Evolutionary conservation across 2,888 invertebrate species (phyloP).

Genomic region (Parthenolecanium corni): DNA sequence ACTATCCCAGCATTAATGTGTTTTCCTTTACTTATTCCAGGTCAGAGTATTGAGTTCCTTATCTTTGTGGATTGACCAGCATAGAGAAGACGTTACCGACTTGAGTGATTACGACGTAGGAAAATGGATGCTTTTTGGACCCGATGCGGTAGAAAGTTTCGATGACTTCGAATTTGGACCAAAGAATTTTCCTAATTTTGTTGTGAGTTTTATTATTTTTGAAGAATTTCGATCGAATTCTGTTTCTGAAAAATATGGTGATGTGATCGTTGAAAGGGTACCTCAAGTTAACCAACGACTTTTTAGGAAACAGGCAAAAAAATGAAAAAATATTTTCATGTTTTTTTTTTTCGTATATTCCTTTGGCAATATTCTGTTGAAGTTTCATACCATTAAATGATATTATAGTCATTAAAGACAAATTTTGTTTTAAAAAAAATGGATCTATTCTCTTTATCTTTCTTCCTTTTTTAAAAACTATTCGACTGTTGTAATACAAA

Average conservation of each 20-base stretch:
- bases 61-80: slow-evolving; percentile 30
- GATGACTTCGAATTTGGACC: slow-evolving; percentile 29
- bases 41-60: neutral
- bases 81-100: slow-evolving; percentile 5
- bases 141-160: slow-evolving; percentile 32
- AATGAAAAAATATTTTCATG: no score
- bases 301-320: no score
- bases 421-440: no score
- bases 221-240: neutral
- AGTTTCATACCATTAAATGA: no score
- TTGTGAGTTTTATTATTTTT: slow-evolving; percentile 27
- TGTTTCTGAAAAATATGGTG: neutral
- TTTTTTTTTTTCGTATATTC: no score
- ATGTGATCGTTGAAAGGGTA: neutral
- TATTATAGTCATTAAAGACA: no score
- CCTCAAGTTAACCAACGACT: no score
- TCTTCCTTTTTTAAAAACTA: no score
- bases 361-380: no score
- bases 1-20: no score
- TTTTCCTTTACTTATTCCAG: neutral
- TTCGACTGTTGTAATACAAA: no score
- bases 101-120: slow-evolving; percentile 29
- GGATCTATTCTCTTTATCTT: no score
- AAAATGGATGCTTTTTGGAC: slow-evolving; percentile 27
- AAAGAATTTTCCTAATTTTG: slow-evolving; percentile 29